A percentile compares a stretch with the other conserved stretches of the same genome.
These are phyloP conservation scores for Trachythela sp. DNA, from an alignment of 64 coral and sea anemone species.

Conservation along the genomic window DNA sequence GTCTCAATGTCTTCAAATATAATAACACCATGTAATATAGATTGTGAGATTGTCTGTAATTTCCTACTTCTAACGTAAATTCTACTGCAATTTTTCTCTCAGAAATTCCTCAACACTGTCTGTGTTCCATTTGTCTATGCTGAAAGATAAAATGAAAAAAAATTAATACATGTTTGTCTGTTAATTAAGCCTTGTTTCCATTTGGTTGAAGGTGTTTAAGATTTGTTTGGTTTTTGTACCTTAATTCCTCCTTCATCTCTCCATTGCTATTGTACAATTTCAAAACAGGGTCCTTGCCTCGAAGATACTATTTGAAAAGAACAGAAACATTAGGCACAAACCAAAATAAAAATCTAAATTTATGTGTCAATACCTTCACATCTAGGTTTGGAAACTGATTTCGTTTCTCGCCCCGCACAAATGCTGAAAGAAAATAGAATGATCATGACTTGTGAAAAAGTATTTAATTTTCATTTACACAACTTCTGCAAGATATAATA, in stretches of 20 bases:
- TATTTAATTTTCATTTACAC: too few relatives aligned
- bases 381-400: slow-evolving; percentile 85
- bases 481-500: too few relatives aligned
- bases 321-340: neutral
- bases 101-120: slow-evolving; percentile 99
- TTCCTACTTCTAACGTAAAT: neutral
- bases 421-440: slow-evolving; percentile 48
- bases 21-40: too few relatives aligned
- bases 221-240: slow-evolving; percentile 16
- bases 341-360: neutral
- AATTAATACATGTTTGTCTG: neutral
- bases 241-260: slow-evolving; percentile 78
- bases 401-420: slow-evolving; percentile 91
- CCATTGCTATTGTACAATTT: slow-evolving; percentile 83
- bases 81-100: slow-evolving; percentile 62
- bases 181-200: neutral
- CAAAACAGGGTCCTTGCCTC: slow-evolving; percentile 88
- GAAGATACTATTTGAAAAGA: slow-evolving; percentile 69
- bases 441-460: too few relatives aligned
- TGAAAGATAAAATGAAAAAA: slow-evolving; percentile 50
- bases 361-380: slow-evolving; percentile 61
- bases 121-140: slow-evolving; percentile 98
- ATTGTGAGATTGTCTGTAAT: neutral
- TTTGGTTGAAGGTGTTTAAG: neutral
- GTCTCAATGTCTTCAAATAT: neutral